Percentiles rank a stretch among this genome's conserved stretches.
phyloP scores from a whole-genome alignment of 37 sponge, comb jelly and placozoan genomes.

The Amphimedon queenslandica region DNA sequence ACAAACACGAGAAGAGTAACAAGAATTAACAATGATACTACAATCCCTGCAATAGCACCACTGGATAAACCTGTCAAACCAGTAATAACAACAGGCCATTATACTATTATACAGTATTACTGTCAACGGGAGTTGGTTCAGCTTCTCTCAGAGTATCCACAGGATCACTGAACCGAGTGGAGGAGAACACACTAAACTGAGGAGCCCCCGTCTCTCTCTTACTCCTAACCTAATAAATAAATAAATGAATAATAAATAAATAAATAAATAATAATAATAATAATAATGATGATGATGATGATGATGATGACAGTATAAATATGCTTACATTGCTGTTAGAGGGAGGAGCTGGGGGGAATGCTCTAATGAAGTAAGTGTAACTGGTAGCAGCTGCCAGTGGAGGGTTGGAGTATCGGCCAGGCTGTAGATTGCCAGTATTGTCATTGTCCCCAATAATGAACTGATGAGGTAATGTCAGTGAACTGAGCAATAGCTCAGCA shows the following conservation, averaged over 20 bases:
- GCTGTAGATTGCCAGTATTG: background rate
- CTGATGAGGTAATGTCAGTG: background rate
- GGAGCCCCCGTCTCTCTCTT: no score
- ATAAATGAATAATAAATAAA: no score
- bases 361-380: background rate
- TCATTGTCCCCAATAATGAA: background rate
- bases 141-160: no score
- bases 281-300: no score
- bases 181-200: background rate
- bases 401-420: background rate
- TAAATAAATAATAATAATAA: no score
- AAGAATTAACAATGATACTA: slow-evolving; percentile 5
- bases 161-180: background rate
- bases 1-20: slow-evolving; percentile 7
- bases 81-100: no score
- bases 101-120: no score
- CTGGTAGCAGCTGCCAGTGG: background rate
- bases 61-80: slow-evolving; percentile 16
- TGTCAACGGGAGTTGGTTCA: no score
- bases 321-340: no score
- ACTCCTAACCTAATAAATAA: no score
- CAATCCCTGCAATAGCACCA: slow-evolving; percentile 41
- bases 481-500: background rate
- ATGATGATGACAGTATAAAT: no score
- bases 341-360: background rate